Conservation (phyloP, 2,113 vertebrate genomes). For the Danionella cerebrum region DNA sequence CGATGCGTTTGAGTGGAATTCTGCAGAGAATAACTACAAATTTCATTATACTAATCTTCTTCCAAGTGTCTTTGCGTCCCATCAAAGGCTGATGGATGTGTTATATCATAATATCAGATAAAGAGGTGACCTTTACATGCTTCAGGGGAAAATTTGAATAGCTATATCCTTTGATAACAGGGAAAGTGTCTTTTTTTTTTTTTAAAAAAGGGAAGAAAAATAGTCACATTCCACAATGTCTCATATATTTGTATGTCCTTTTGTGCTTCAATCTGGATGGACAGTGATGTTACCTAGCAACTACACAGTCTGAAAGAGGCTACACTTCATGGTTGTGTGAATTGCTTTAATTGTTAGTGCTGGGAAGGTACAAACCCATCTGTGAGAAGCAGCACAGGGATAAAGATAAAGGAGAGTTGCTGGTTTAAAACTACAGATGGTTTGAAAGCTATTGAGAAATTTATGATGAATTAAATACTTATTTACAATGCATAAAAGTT, state of each 20-base stretch:
- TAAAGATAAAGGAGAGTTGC: neutral
- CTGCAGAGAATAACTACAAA: neutral
- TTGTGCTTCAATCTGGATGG: neutral
- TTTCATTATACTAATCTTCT: neutral
- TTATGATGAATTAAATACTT: too few species aligned
- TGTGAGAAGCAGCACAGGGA: constrained; percentile 5
- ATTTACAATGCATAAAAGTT: too few species aligned
- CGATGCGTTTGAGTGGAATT: neutral
- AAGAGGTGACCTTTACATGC: neutral
- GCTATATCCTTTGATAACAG: neutral
- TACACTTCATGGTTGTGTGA: constrained; percentile 3
- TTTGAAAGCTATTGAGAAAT: neutral
- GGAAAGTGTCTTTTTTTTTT: neutral
- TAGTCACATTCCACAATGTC: constrained; percentile 5
- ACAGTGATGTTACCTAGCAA: constrained; percentile 42
- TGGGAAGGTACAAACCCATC: constrained; percentile 2
- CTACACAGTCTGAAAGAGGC: constrained; percentile 12
- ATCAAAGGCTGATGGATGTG: neutral
- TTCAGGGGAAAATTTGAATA: neutral
- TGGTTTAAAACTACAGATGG: neutral
- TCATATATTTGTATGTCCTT: neutral
- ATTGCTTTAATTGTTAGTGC: constrained; percentile 32
- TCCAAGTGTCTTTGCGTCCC: neutral
- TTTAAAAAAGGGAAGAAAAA: neutral
- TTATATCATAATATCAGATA: neutral